Conservation (phyloP, 92 coral and sea anemone species). For the Phenganax stokvisi region DNA sequence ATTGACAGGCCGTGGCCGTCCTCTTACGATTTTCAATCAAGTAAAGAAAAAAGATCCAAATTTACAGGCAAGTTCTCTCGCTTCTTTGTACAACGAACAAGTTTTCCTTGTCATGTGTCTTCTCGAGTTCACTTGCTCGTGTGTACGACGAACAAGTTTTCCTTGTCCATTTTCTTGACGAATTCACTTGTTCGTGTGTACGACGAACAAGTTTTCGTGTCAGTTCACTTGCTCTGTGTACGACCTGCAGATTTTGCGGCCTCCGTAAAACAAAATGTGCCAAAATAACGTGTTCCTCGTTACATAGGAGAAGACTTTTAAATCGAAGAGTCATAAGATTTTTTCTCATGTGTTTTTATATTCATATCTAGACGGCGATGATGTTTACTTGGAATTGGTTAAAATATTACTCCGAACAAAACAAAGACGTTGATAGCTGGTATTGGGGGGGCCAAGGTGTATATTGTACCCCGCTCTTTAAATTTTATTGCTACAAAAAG, state of each 20-base stretch:
- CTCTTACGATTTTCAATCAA: conserved; percentile 16
- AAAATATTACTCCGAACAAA: background rate
- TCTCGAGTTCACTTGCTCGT: background rate
- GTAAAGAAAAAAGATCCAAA: conserved; percentile 4
- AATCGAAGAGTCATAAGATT: background rate
- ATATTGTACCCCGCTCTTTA: background rate
- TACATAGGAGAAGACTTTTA: background rate
- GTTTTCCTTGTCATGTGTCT: too few relatives aligned
- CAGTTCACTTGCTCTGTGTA: too few relatives aligned
- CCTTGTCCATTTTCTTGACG: too few relatives aligned
- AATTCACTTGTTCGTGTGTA: too few relatives aligned
- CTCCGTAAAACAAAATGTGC: too few relatives aligned
- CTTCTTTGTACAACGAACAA: too few relatives aligned
- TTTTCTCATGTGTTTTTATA: background rate
- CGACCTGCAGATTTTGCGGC: too few relatives aligned
- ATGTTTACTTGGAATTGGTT: conserved; percentile 27
- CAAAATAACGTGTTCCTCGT: too few relatives aligned
- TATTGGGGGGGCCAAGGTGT: background rate
- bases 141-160: background rate
- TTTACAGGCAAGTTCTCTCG: background rate
- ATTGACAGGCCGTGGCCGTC: conserved; percentile 16
- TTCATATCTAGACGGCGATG: conserved; percentile 13
- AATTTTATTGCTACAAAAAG: background rate
- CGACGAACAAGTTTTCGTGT: too few relatives aligned
- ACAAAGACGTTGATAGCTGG: conserved; percentile 27